Evolutionary conservation across 2,113 vertebrate genomes (phyloP).

Genomic region (Salvelinus alpinus): DNA sequence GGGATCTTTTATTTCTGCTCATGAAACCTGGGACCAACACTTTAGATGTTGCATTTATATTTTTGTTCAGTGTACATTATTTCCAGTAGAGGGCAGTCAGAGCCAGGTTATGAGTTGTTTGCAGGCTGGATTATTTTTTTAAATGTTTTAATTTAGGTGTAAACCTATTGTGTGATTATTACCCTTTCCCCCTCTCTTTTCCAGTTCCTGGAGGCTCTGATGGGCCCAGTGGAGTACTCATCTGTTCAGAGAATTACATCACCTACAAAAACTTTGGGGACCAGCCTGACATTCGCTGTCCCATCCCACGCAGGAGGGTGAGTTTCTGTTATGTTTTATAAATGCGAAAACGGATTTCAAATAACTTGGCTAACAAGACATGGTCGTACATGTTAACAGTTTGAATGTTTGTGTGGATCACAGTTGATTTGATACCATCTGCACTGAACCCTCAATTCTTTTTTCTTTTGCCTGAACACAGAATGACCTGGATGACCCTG

Average conservation of each 20-base stretch:
- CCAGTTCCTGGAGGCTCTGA: conserved; percentile 97
- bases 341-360: too few species aligned
- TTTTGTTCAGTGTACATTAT: not conserved
- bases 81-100: not conserved
- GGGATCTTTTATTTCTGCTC: too few species aligned
- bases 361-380: too few species aligned
- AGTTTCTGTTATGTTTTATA: conserved; percentile 47
- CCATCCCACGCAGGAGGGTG: conserved; percentile 95
- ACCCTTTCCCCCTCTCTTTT: not conserved
- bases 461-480: conserved; percentile 37
- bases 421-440: not conserved
- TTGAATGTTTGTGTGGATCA: too few species aligned
- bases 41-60: too few species aligned
- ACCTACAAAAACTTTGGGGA: conserved; percentile 99
- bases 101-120: too few species aligned
- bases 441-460: not conserved
- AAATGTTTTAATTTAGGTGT: too few species aligned
- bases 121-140: too few species aligned
- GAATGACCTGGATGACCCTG: conserved; percentile 98
- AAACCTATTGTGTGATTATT: too few species aligned
- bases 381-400: too few species aligned
- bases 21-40: too few species aligned
- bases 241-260: conserved; percentile 99
- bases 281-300: conserved; percentile 97
- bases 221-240: conserved; percentile 95